Conservation (phyloP, 2,888 invertebrate species). For the Brenthis daphne region DNA sequence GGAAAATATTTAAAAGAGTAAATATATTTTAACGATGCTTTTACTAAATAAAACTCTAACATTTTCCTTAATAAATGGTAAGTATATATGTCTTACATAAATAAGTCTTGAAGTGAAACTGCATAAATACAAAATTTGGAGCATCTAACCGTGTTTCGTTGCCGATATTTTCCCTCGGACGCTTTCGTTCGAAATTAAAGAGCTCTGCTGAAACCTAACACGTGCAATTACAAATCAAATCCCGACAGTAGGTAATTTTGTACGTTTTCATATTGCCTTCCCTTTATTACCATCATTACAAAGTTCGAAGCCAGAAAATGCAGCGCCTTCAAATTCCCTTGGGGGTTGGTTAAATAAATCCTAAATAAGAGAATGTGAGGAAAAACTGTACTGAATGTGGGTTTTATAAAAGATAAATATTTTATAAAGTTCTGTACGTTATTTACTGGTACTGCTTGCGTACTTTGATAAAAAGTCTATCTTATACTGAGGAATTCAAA, state of each 20-base stretch:
- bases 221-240: constrained; percentile 58
- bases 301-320: constrained; percentile 38
- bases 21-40: no score
- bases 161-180: constrained; percentile 32
- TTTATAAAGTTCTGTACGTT: no score
- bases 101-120: no score
- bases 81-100: no score
- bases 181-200: constrained; percentile 36
- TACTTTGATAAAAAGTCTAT: no score
- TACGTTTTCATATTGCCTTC: constrained; percentile 45
- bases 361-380: constrained; percentile 1
- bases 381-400: background rate
- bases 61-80: background rate
- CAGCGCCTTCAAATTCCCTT: constrained; percentile 28
- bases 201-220: constrained; percentile 44
- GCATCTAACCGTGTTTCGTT: background rate
- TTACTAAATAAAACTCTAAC: no score
- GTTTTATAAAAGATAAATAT: no score
- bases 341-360: constrained; percentile 20
- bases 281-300: constrained; percentile 39
- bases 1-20: no score
- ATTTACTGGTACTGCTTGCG: no score
- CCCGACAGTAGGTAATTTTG: constrained; percentile 53
- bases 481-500: no score
- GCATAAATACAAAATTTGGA: background rate